phyloP scores from a whole-genome alignment of 1,140 invertebrate species.

The Rhopalosiphum padi region DNA sequence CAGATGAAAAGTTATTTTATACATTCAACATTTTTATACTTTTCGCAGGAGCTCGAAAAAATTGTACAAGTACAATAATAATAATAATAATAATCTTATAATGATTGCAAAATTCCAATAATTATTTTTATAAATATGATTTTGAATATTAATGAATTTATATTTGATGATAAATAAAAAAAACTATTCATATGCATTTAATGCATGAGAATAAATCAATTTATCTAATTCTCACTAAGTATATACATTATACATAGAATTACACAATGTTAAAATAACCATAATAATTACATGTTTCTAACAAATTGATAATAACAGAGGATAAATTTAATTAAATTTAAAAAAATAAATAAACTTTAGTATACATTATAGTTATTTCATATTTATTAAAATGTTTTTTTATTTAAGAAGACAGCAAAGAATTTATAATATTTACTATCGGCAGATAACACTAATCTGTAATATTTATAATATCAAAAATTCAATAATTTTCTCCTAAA shows the following conservation, averaged over 20 bases:
- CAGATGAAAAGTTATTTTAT: neutral
- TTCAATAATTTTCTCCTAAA: neutral
- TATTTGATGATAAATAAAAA: neutral
- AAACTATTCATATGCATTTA: neutral
- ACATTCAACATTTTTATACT: neutral
- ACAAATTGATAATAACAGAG: neutral
- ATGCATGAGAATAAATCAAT: neutral
- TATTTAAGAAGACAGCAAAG: neutral
- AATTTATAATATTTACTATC: neutral
- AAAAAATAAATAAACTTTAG: neutral
- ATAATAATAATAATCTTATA: too few species aligned
- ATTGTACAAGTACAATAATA: too few species aligned
- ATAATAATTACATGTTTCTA: neutral
- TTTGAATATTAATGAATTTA: neutral
- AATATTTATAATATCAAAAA: neutral
- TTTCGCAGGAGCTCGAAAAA: neutral
- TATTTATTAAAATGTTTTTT: too few species aligned
- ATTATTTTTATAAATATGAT: neutral
- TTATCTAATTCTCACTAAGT: neutral
- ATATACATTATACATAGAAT: neutral
- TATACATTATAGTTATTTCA: too few species aligned
- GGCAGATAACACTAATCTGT: neutral
- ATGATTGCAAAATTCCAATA: neutral
- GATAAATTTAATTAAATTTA: neutral
- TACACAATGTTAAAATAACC: neutral